These are phyloP conservation scores for Boloria euphrosyne DNA, from an alignment of 2,888 invertebrate genomes.

Conservation along the genomic window DNA sequence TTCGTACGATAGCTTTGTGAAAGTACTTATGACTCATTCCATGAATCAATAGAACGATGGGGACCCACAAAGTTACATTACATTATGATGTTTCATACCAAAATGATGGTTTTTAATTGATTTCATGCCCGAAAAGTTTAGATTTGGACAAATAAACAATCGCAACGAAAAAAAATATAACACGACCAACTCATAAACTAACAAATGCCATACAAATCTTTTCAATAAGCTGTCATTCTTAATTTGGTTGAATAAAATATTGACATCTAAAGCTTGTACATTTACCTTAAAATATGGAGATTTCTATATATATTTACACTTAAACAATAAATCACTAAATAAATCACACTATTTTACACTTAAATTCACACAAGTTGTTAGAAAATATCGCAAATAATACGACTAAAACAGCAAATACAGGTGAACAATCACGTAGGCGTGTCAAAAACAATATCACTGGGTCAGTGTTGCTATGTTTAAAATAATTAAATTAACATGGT, in stretches of 20 bases:
- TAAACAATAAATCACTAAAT: conserved; percentile 13
- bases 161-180: conserved; percentile 4
- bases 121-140: not conserved
- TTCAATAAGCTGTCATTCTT: conserved; percentile 8
- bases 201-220: not conserved
- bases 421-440: conserved; percentile 46
- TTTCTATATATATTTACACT: conserved; percentile 20
- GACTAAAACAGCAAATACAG: conserved; percentile 31
- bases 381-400: conserved; percentile 34
- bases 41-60: conserved; percentile 5
- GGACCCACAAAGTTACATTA: not conserved
- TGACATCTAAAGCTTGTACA: conserved; percentile 25
- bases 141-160: conserved; percentile 22
- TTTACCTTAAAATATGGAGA: conserved; percentile 44
- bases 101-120: not conserved
- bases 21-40: conserved; percentile 25
- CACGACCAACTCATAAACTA: conserved; percentile 8
- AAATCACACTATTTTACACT: conserved; percentile 21
- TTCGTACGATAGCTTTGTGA: conserved; percentile 12
- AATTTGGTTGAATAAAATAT: conserved; percentile 30
- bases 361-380: conserved; percentile 36
- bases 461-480: conserved; percentile 36
- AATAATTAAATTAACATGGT: not conserved
- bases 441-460: conserved; percentile 45
- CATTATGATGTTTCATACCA: not conserved